Base-by-base conservation (phyloP, 2,797 vertebrate genomes). In the Scolopax rusticola region DNA sequence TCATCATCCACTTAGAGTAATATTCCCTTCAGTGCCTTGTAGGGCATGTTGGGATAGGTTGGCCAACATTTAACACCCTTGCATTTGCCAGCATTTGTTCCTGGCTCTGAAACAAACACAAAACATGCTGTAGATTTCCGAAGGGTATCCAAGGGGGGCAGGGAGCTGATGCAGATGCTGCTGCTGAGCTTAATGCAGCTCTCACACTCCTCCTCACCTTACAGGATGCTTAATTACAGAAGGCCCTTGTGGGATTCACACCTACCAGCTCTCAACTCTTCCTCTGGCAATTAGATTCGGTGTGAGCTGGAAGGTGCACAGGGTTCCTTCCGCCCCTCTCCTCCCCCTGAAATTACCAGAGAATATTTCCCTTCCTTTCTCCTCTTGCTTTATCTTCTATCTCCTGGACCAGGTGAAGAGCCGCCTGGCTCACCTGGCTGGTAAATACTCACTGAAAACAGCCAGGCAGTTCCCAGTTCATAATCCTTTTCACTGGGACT, bases 51-150 rank as follows among this genome's bases (percentile, higher is more conserved):
- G 74, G 88, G 96, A 93, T 94, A 24, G 15, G 56, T 21, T 85
- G 82, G 79, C 90, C 93, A 95, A 89, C 91, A 75, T 74, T 96
- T 97, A 95, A 96, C 92, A 94, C 93, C 70, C 67, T 54, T 69
- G 57, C 53, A 41, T 51, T 76, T 94, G 88, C 88, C 91, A 97
- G 85, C 71, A 32, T 82, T 95, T 89, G 86, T 93, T 93, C 60
- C 91, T 91, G 96, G 91, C 94, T 89, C 91, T 1, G 11, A 89
- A 97, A 95, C 91, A 90, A 92, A 89, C 43, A 67, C 41, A 95
- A 83, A 94, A 70, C 73, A 67, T 0, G 6, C 48, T 56, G 36
- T 48, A 86, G 79, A 91, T 88, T 88, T 87, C 91, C 94, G 74
- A n/a, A 77, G 84, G 79, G 84, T 64, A 89, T 59, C 69, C 5